Base-by-base conservation (phyloP, 2,113 vertebrate genomes). In the Pedionomus torquatus region DNA sequence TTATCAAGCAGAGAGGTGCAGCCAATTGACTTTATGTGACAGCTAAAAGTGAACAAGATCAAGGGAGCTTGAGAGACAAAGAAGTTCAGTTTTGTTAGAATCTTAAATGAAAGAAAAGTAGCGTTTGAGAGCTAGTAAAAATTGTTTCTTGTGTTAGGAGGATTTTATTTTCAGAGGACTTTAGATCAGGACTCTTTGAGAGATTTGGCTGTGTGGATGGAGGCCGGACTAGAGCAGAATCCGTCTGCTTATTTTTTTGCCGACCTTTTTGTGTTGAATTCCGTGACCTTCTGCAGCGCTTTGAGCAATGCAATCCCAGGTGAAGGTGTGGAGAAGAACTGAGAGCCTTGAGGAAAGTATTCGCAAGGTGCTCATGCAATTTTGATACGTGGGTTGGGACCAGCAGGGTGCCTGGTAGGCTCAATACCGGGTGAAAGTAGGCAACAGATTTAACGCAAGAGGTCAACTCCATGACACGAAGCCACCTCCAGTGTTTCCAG, bases 1-100 rank as follows among this genome's bases (percentile, higher is more conserved):
- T 95, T 93, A 91, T 97, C 92, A 95, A 95, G 95, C 93, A 79
- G 83, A 87, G 77, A 93, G 87, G 91, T 85, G 84, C 96, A 95
- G 94, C 81, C 96, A 97, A 90, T 95, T 97, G 95, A 96, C 97
- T 97, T 91, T 66, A 54, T 95, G 81, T 89, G 95, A 77, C 94
- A 96, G 93, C 91, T 83, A 28, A 87, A 95, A 95, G 94, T 87
- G 90, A 87, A 89, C 64, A 54, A 97, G 94, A 97, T 97, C 94
- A 96, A 97, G 95, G 81, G 61, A 96, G 89, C 89, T 19, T 48
- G 77, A 85, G 94, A 96, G 87, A 95, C 91, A 97, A 96, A 97
- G 95, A 91, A 94, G 83, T 77, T 87, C 11, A 61, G 74, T 87
- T 97, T 97, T 89, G 83, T 95, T 87, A 39, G 89, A 91, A 92